Evolutionary conservation across 2,888 invertebrate species (phyloP).

Genomic region (Leptinotarsa haldemani): DNA sequence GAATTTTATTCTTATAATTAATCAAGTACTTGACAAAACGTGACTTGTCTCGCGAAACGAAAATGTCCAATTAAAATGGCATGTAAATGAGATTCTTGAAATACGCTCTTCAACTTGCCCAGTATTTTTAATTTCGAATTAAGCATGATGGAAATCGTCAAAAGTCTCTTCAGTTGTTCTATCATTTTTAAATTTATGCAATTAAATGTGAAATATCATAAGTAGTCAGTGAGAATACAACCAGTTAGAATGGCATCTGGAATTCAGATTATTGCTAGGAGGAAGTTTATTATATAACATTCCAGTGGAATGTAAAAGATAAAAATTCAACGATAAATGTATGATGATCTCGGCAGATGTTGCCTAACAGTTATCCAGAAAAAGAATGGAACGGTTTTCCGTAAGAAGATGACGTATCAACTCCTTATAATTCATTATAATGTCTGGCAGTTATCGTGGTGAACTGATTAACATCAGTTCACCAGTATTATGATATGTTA

Average conservation of each 20-base stretch:
- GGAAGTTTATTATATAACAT: not conserved
- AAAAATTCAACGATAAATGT: too few species aligned
- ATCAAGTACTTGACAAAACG: slow-evolving; percentile 51
- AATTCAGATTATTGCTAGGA: not conserved
- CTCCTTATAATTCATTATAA: too few species aligned
- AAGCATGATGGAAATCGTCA: slow-evolving; percentile 42
- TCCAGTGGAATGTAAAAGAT: too few species aligned
- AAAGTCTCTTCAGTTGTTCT: slow-evolving; percentile 34
- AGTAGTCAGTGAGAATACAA: not conserved
- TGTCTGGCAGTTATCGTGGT: too few species aligned
- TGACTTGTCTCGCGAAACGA: slow-evolving; percentile 55
- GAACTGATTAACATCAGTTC: too few species aligned
- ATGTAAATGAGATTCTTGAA: slow-evolving; percentile 57
- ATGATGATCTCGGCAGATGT: too few species aligned
- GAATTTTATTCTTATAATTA: slow-evolving; percentile 47
- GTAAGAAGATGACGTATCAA: too few species aligned
- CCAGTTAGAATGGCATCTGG: not conserved
- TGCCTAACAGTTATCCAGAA: too few species aligned
- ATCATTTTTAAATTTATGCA: slow-evolving; percentile 50
- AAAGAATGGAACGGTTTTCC: too few species aligned
- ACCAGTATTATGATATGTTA: too few species aligned
- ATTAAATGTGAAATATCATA: slow-evolving; percentile 40
- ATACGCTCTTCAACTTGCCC: slow-evolving; percentile 51
- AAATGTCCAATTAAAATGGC: slow-evolving; percentile 58
- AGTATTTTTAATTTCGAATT: slow-evolving; percentile 55